Evolutionary conservation across 2,113 vertebrate species (phyloP), one percentile per base, ranked within the genome.

Genomic region (Corythornis madagascariensis): DNA sequence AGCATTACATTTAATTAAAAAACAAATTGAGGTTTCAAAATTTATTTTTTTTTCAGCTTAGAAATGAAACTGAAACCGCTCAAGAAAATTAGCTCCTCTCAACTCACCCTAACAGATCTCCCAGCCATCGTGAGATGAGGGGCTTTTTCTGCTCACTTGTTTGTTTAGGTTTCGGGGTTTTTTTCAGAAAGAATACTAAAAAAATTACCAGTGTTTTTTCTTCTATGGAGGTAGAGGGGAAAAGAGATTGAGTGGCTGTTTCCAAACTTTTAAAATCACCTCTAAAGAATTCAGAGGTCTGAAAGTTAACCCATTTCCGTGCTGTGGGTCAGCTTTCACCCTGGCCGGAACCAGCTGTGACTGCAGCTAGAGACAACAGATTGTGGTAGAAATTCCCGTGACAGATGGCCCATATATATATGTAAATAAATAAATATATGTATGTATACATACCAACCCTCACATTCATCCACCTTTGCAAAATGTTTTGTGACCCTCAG

Each of bases 251-350:
- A 65, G 43, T 43, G 47, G 29, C 20, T 16, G 28, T 57, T 73
- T 77, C 56, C 19, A 38, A 15, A 65, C 47, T 22, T 55, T 66
- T 80, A 13, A 88, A 90, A n/a, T 13, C 47, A 86, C 56, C 33
- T 45, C 60, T 14, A 14, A 86, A 74, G 76, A 80, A 63, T 45
- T 10, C 55, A 40, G 50, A 43, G 59, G n/a, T 65, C 87, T 94
- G 78, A 64, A 69, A 95, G 87, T 70, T 45, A 45, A 72, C 74
- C 48, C 60, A 79, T 92, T 77, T 96, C 92, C 82, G 87, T 70
- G 75, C 71, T 87, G 78, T 89, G 89, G 76, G 43, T 96, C 92
- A 89, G 89, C 43, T 96, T 96, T 91, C 89, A 85, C 16, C 64
- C 59, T 74, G 76, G 83, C 66, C 16, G 7, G 92, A 85, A 87